A percentile compares a stretch with the other conserved stretches of the same genome.
Evolutionary conservation across 2,888 invertebrate species (phyloP).

Genomic region (Mythimna ferrago): DNA sequence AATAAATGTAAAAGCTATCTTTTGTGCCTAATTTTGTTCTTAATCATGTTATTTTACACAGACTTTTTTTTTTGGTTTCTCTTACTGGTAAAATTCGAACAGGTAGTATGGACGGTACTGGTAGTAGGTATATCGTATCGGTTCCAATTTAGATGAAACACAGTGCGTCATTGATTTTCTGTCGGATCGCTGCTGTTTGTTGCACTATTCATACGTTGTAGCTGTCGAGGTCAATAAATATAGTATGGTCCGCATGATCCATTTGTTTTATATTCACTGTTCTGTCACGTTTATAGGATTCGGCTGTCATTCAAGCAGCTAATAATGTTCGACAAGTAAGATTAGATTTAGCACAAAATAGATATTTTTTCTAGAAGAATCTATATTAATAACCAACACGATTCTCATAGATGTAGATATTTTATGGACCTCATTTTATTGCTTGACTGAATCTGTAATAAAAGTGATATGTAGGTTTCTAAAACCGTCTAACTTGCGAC

Average conservation of each 20-base stretch:
- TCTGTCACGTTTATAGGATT: slow-evolving; percentile 13
- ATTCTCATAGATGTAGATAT: slow-evolving; percentile 42
- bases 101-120: too few relatives aligned
- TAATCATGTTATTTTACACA: background rate
- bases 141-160: slow-evolving; percentile 17
- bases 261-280: slow-evolving; percentile 16
- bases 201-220: background rate
- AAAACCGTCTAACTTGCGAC: slow-evolving; percentile 34
- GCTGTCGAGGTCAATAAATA: slow-evolving; percentile 12
- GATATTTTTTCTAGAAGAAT: slow-evolving; percentile 26
- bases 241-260: background rate
- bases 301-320: slow-evolving; percentile 13
- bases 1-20: slow-evolving; percentile 69
- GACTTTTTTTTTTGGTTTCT: background rate
- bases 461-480: slow-evolving; percentile 52
- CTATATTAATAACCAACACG: slow-evolving; percentile 24
- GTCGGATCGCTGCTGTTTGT: slow-evolving; percentile 2
- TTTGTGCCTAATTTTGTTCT: slow-evolving; percentile 65
- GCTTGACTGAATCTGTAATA: slow-evolving; percentile 49
- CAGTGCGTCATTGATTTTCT: slow-evolving; percentile 10
- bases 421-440: slow-evolving; percentile 58
- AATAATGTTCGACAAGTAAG: slow-evolving; percentile 9
- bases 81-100: background rate
- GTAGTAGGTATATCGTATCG: background rate
- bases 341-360: background rate